Conservation (phyloP, 2,888 invertebrate genomes). For the Bibio marci region DNA sequence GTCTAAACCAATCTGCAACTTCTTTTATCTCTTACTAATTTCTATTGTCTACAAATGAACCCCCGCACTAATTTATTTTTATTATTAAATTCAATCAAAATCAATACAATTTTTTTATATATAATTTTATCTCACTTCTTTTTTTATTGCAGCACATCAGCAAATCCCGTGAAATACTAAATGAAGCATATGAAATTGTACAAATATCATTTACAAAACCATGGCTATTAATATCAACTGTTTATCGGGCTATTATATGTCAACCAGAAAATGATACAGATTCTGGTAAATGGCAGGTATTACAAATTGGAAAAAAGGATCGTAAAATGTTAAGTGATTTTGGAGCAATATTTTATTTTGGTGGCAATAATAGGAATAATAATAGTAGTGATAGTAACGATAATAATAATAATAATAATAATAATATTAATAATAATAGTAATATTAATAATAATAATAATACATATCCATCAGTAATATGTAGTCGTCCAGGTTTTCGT, state of each 20-base stretch:
- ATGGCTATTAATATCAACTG: constrained; percentile 62
- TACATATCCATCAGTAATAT: constrained; percentile 34
- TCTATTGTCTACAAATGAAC: no score
- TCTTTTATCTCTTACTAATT: no score
- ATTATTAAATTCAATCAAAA: no score
- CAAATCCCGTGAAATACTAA: constrained; percentile 65
- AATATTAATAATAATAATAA: constrained; percentile 28
- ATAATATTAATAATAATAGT: constrained; percentile 16
- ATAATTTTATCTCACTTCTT: no score
- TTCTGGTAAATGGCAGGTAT: constrained; percentile 42
- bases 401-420: constrained; percentile 27
- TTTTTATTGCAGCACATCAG: constrained; percentile 49
- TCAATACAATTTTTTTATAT: no score
- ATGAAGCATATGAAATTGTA: constrained; percentile 70
- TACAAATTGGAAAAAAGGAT: constrained; percentile 74
- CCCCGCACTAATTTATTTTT: no score
- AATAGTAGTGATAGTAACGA: constrained; percentile 15
- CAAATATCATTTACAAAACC: constrained; percentile 66
- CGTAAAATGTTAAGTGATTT: constrained; percentile 62
- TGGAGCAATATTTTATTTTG: constrained; percentile 38
- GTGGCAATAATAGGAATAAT: constrained; percentile 17
- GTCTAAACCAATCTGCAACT: no score
- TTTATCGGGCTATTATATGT: constrained; percentile 65
- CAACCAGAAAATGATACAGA: constrained; percentile 31
- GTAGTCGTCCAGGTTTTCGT: constrained; percentile 65